Evolutionary conservation across 2,797 vertebrate species (phyloP).

Genomic region (Falco naumanni): DNA sequence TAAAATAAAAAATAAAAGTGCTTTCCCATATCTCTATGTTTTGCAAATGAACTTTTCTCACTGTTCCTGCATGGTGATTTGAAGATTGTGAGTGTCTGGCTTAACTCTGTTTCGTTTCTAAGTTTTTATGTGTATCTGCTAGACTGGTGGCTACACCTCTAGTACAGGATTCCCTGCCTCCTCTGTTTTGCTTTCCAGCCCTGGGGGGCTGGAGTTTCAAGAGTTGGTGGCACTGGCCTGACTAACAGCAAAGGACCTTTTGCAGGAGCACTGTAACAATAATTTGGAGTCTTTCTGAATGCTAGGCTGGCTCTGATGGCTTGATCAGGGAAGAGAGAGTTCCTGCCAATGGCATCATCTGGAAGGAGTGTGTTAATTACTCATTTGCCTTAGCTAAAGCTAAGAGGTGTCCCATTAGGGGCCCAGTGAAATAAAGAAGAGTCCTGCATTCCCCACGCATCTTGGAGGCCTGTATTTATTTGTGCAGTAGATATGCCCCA

Average conservation of each 20-base stretch:
- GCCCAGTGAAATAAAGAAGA: not conserved
- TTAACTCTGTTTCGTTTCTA: not conserved
- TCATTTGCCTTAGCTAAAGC: not conserved
- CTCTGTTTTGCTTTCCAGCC: not conserved
- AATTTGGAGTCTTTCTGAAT: not conserved
- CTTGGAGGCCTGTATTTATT: not conserved
- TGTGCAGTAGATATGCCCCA: not conserved
- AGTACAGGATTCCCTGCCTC: not conserved
- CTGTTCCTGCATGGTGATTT: not conserved
- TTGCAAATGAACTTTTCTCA: not conserved
- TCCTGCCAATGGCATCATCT: not conserved
- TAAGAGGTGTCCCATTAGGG: not conserved
- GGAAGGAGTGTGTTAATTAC: not conserved
- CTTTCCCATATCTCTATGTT: not conserved
- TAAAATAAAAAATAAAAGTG: too few species aligned
- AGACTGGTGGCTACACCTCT: not conserved
- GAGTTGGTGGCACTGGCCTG: not conserved
- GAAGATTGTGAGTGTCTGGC: not conserved
- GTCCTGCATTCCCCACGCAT: not conserved
- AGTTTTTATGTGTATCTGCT: not conserved
- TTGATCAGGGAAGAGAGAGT: not conserved
- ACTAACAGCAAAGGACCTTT: not conserved
- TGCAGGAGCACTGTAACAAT: not conserved
- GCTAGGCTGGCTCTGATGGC: not conserved
- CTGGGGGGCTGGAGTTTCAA: not conserved